Evolutionary conservation across 2,113 vertebrate species (phyloP), one percentile per base, ranked within the genome.

Genomic region (Scopus umbretta): DNA sequence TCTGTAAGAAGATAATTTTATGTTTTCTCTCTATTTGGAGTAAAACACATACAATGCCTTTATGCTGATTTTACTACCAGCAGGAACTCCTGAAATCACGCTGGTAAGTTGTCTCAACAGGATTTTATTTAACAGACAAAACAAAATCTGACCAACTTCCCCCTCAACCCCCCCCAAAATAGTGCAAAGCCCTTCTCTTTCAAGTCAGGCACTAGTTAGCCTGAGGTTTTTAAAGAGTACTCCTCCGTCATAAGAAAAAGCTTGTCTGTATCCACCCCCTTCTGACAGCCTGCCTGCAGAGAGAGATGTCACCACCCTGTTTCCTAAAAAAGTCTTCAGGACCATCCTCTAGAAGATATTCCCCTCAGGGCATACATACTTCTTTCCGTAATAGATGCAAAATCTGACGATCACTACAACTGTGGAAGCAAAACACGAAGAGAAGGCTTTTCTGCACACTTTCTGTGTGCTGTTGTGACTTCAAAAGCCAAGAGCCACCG

Each of bases 401-500:
- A 73, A 61, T 62, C 23, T 47, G 29, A n/a, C 0, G 2, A 29
- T 56, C 42, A 4, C 45, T 47, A 18, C 2, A 3, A 59, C 18
- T 1, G 5, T 1, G 1, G 72, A n/a, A 93, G 14, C 16, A 43
- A 88, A 56, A 50, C 1, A 0, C 49, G n/a, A 68, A 56, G 29
- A 45, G 61, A 47, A 17, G n/a, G 68, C 25, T 11, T 36, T 38
- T 42, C 59, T 38, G 59, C 23, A 56, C 7, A 2, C 5, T 26
- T 66, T 5, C 11, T 5, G 0, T 3, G 26, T 55, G 50, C 30
- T 40, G 4, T 8, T 62, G 47, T 34, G 56, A 58, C 66, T 81
- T 49, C 32, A 36, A 86, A 72, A 75, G 40, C 26, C 62, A 86
- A 43, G 21, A 67, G 38, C 38, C n/a, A n/a, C n/a, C n/a, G n/a